Conservation (phyloP, 1,140 invertebrate genomes). For the Idris sp. region DNA sequence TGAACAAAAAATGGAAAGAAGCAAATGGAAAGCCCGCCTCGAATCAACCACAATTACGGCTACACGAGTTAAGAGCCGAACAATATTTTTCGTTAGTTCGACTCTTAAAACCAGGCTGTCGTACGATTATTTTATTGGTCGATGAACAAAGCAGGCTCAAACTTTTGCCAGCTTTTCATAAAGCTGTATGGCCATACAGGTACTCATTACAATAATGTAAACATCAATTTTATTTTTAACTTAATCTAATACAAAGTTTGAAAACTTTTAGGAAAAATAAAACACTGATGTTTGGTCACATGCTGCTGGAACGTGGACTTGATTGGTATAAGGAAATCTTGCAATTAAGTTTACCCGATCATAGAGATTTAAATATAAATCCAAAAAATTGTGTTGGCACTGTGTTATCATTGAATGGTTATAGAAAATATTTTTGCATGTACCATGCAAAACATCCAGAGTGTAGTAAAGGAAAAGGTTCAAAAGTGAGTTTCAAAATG, state of each 20-base stretch:
- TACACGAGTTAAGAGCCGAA: slow-evolving; percentile 96
- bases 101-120: slow-evolving; percentile 95
- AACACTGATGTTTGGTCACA: slow-evolving; percentile 94
- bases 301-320: slow-evolving; percentile 94
- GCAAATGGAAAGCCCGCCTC: slow-evolving; percentile 67
- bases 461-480: slow-evolving; percentile 77
- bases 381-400: slow-evolving; percentile 98
- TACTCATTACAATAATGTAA: slow-evolving; percentile 67
- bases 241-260: too few relatives aligned
- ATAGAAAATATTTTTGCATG: slow-evolving; percentile 98
- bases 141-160: slow-evolving; percentile 92
- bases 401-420: slow-evolving; percentile 89
- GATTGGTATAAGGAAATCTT: slow-evolving; percentile 95
- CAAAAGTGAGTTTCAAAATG: slow-evolving; percentile 79
- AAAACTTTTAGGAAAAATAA: slow-evolving; percentile 86
- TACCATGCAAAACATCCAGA: slow-evolving; percentile 96
- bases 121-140: slow-evolving; percentile 93
- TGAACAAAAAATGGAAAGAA: slow-evolving; percentile 75
- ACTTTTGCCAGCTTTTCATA: slow-evolving; percentile 93
- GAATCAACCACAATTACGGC: slow-evolving; percentile 83
- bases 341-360: slow-evolving; percentile 89
- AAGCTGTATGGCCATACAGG: slow-evolving; percentile 96
- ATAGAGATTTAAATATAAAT: slow-evolving; percentile 92
- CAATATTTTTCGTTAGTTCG: slow-evolving; percentile 97
- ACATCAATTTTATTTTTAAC: slow-evolving; percentile 1